Conservation (phyloP, 1,140 invertebrate genomes). For the Habropoda laboriosa region DNA sequence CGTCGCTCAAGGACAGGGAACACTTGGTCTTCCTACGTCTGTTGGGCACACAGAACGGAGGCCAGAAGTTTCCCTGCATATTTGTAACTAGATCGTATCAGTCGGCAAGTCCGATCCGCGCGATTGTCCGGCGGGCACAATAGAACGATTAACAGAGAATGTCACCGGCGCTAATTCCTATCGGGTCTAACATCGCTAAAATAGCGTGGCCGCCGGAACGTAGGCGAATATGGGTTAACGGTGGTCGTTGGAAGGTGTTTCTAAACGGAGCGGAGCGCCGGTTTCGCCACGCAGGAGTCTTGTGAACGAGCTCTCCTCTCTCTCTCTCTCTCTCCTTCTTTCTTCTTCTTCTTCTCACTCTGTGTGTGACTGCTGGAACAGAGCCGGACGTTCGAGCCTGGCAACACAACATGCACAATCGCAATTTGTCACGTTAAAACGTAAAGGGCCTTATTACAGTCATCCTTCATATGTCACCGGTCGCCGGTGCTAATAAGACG, state of each 20-base stretch:
- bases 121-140: conserved; percentile 20
- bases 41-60: too few relatives aligned
- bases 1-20: background rate
- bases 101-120: background rate
- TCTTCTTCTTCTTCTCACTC: too few relatives aligned
- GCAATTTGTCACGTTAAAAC: conserved; percentile 69
- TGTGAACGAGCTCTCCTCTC: conserved; percentile 45
- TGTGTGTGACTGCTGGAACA: background rate
- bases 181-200: conserved; percentile 18
- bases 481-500: conserved; percentile 66
- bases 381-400: conserved; percentile 20
- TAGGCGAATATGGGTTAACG: conserved; percentile 42
- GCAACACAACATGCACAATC: conserved; percentile 50
- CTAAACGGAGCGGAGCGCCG: conserved; percentile 10
- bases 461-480: conserved; percentile 64
- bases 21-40: background rate
- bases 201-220: background rate
- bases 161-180: conserved; percentile 32
- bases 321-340: too few relatives aligned
- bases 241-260: conserved; percentile 42
- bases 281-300: conserved; percentile 49
- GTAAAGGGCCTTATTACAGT: conserved; percentile 64
- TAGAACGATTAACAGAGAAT: conserved; percentile 33
- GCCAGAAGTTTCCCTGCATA: background rate
- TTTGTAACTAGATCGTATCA: conserved; percentile 31